Base-by-base conservation (phyloP, 1,140 invertebrate species). In the Musca vetustissima region DNA sequence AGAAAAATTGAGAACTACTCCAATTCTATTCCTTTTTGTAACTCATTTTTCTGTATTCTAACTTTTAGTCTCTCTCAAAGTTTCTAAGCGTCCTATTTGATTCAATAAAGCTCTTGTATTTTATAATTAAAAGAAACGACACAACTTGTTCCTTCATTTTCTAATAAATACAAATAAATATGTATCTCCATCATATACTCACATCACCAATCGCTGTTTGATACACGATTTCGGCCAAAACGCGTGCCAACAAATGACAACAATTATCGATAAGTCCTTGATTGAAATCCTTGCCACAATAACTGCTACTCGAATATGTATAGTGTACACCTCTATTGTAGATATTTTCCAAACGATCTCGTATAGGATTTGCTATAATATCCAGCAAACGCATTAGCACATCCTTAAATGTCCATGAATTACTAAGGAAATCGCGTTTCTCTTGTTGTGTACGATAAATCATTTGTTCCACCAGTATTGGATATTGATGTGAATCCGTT, bases 221-320 rank as follows among this genome's bases (percentile, higher is more conserved):
- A 65, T 91, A 90, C 0, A 95, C 90, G 52, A 98, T 86, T 85
- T 98, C 96, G 4, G 94, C 93, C 25, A 98, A 87, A 0, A 97
- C 89, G 55, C 93, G 87, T 0, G 92, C 91, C 49, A 96, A 80
- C 21, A 98, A 86, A 75, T 94, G 91, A 78, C 94, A 97, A 73
- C 94, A 93, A 82, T 93, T 92, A 67, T 90, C 87, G 0, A 96
- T 89, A 0, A 98, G 71, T 0, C 79, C 81, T 69, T 83, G 81
- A 64, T 81, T 79, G 32, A 79, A 78, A 69, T 78, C 75, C 64
- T 76, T 82, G 9, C 68, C 22, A 13, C 67, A 53, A n/a, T 49
- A 70, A 48, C 55, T 19, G 28, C 48, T 50, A 0, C 64, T 55
- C 0, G 72, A 70, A 59, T 72, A 74, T 17, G 69, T 72, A 14